Conservation (phyloP, 1,140 invertebrate species). For the Dysdera silvatica region DNA sequence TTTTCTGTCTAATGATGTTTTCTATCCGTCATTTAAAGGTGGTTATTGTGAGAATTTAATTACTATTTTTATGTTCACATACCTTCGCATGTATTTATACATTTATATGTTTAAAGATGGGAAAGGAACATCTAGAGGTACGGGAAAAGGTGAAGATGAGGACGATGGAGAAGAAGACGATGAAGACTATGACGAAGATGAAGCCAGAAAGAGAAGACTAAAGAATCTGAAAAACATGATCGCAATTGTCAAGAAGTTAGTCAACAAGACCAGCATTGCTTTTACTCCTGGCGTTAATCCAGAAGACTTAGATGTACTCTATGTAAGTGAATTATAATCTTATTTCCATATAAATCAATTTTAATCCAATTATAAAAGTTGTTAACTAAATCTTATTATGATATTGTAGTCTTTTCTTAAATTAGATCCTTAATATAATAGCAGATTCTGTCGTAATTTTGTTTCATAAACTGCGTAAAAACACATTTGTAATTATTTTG, state of each 20-base stretch:
- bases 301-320: constrained; percentile 13
- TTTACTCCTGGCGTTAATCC: constrained; percentile 14
- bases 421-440: too few relatives aligned
- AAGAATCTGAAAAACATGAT: constrained; percentile 14
- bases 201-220: background rate
- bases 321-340: background rate
- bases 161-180: background rate
- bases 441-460: too few relatives aligned
- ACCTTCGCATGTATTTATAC: too few relatives aligned
- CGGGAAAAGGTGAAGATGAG: background rate
- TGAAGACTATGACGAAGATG: background rate
- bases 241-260: constrained; percentile 21
- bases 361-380: background rate
- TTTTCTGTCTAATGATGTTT: too few relatives aligned
- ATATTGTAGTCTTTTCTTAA: too few relatives aligned
- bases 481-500: too few relatives aligned
- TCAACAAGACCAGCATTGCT: constrained; percentile 11
- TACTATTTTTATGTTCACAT: too few relatives aligned
- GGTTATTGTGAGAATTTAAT: too few relatives aligned
- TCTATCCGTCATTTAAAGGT: too few relatives aligned
- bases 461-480: too few relatives aligned
- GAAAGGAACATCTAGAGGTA: background rate
- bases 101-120: too few relatives aligned
- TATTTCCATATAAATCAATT: background rate
- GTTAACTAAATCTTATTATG: too few relatives aligned